phyloP scores from a whole-genome alignment of 2,113 vertebrate species.

The Gallinago undulata region DNA sequence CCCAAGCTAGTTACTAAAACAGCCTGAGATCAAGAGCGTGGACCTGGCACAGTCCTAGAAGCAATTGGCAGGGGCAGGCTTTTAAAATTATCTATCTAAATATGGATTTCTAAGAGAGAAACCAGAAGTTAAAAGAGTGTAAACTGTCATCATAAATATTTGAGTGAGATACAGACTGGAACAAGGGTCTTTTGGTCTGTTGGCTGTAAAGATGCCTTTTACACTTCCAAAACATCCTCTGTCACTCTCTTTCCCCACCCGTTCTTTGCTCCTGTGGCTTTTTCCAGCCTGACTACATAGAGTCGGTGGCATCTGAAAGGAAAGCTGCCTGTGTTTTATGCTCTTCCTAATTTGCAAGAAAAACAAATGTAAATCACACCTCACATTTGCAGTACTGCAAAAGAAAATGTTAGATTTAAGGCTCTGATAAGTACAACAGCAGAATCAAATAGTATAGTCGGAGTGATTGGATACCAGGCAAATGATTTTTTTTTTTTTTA shows the following conservation, averaged over 20 bases:
- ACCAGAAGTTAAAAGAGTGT: slow-evolving; percentile 15
- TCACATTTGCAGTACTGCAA: background rate
- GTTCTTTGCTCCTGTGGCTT: background rate
- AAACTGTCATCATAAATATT: slow-evolving; percentile 33
- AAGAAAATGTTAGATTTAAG: slow-evolving; percentile 41
- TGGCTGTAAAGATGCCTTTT: slow-evolving; percentile 33
- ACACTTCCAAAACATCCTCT: background rate
- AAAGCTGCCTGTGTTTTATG: slow-evolving; percentile 33
- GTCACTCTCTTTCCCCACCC: background rate
- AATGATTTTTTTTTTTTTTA: background rate
- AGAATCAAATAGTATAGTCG: background rate
- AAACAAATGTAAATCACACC: slow-evolving; percentile 55
- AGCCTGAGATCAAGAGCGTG: background rate
- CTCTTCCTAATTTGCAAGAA: slow-evolving; percentile 42
- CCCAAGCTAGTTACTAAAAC: slow-evolving; percentile 1
- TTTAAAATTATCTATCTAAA: slow-evolving; percentile 52
- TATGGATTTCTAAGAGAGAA: slow-evolving; percentile 15
- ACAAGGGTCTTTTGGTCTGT: slow-evolving; percentile 10
- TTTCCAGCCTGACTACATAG: background rate
- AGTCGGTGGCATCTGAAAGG: background rate
- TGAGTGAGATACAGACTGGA: slow-evolving; percentile 22
- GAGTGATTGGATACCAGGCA: background rate
- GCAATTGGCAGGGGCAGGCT: background rate
- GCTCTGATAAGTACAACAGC: background rate
- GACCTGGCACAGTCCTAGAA: slow-evolving; percentile 22